Base-by-base conservation (phyloP, 2,888 invertebrate genomes). In the Cyclophora albipunctata region DNA sequence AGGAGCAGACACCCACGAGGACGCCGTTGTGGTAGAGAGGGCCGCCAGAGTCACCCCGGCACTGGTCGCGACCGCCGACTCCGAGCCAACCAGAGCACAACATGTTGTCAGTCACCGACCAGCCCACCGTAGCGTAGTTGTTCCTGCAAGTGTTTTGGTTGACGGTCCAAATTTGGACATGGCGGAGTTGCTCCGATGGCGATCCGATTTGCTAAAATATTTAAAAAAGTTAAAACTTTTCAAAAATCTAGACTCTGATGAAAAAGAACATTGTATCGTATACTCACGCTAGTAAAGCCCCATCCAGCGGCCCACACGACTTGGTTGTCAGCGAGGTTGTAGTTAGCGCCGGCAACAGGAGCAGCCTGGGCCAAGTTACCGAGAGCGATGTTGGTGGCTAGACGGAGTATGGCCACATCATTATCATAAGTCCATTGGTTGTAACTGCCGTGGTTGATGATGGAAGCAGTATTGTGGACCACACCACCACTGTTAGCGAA, bases 281-380 rank as follows among this genome's bases (percentile, higher is more conserved):
- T 34, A 66, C 72, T 72, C 56, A 80, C 78, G 34, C 59, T 58
- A 43, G 62, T 73, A 0, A 52, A 49, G n/a, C 86, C 84, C 85
- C 84, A 88, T 54, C 89, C 89, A 41, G 74, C 68, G 7, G 84
- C 78, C 66, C 78, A 73, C 2, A 81, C 78, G 3, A 59, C 58
- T 42, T 68, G 67, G 50, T 79, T 71, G 34, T 71, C 75, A 3
- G 57, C 66, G 3, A 78, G 58, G 45, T 70, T 64, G 51, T 72
- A 72, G 42, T 63, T 70, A 4, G 71, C 35, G 1, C 76, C 67
- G 34, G 73, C 69, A 33, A 86, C 71, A 3, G 44, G 37, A 3
- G 45, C 69, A 0, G 73, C 47, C 0, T 55, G 61, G 0, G 75
- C 71, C 1, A 57, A 57, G 45, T 51, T 57, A 45, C 51, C 63